Evolutionary conservation across 1,140 invertebrate species (phyloP).

Genomic region (Cyrtorhinus lividipennis): DNA sequence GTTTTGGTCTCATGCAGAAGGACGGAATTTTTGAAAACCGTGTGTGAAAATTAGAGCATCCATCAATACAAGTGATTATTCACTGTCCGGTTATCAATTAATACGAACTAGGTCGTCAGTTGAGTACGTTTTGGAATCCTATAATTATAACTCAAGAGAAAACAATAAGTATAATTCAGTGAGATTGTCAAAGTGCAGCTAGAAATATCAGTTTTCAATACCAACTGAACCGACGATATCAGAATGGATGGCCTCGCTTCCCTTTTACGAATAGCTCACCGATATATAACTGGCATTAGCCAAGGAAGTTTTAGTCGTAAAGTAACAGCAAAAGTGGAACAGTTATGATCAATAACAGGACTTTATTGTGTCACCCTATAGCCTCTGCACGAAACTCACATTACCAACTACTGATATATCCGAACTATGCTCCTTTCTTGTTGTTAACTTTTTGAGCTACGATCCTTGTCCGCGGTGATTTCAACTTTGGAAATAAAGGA

Average conservation of each 20-base stretch:
- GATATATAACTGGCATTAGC: slow-evolving; percentile 7
- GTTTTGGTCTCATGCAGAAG: too few species aligned
- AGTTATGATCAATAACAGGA: slow-evolving; percentile 7
- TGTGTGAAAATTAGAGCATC: too few species aligned
- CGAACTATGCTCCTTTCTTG: not conserved
- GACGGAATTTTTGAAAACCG: too few species aligned
- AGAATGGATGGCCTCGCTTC: not conserved
- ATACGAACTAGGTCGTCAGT: too few species aligned
- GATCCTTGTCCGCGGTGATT: not conserved
- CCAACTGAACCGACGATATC: not conserved
- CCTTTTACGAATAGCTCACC: not conserved
- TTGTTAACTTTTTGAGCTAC: not conserved
- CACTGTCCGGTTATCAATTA: too few species aligned
- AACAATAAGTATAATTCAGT: too few species aligned
- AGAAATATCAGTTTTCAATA: not conserved
- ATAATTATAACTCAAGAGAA: too few species aligned
- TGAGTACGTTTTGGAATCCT: too few species aligned
- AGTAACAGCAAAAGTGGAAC: slow-evolving; percentile 2
- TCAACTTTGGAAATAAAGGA: not conserved
- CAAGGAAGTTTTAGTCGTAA: slow-evolving; percentile 3
- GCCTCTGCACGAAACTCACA: not conserved
- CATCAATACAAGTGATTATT: too few species aligned
- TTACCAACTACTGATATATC: not conserved
- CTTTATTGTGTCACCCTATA: slow-evolving; percentile 1
- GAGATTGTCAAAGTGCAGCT: too few species aligned